phyloP scores from a whole-genome alignment of 2,888 invertebrate genomes.

The Caenorhabditis drosophilae region DNA sequence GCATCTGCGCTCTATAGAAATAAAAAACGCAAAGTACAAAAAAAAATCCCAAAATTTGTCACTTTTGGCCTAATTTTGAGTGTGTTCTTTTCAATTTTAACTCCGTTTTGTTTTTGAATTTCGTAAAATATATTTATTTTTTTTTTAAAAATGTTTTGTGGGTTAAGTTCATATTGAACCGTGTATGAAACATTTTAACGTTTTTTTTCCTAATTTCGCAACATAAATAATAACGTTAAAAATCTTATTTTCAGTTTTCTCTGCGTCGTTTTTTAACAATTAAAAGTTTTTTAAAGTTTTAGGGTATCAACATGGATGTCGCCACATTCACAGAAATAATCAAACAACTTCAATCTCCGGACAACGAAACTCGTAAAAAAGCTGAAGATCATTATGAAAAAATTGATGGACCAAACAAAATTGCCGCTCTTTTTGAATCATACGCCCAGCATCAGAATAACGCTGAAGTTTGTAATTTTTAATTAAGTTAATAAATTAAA shows the following conservation, averaged over 20 bases:
- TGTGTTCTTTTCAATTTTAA: background rate
- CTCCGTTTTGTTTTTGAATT: background rate
- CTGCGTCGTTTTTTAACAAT: background rate
- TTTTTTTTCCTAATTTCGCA: no score
- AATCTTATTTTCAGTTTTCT: background rate
- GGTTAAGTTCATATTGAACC: no score
- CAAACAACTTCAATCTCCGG: conserved; percentile 33
- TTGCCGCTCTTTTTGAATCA: conserved; percentile 51
- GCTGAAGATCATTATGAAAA: conserved; percentile 40
- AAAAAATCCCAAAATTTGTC: conserved; percentile 33
- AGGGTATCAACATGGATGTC: conserved; percentile 34
- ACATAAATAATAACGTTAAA: no score
- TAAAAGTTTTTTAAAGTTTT: background rate
- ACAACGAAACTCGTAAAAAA: conserved; percentile 31
- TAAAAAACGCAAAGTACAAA: conserved; percentile 3
- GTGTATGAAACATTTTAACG: no score
- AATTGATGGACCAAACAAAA: conserved; percentile 30
- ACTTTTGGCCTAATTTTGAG: conserved; percentile 13
- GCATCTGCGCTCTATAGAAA: conserved; percentile 14
- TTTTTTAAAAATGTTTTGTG: no score
- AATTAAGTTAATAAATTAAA: background rate
- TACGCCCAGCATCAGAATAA: conserved; percentile 42
- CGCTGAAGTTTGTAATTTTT: conserved; percentile 43
- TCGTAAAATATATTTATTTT: no score
- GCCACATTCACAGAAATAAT: conserved; percentile 32